A percentile compares a stretch with the other conserved stretches of the same genome.
phyloP scores from a whole-genome alignment of 2,113 vertebrate species.

The Syngnathoides biaculeatus region DNA sequence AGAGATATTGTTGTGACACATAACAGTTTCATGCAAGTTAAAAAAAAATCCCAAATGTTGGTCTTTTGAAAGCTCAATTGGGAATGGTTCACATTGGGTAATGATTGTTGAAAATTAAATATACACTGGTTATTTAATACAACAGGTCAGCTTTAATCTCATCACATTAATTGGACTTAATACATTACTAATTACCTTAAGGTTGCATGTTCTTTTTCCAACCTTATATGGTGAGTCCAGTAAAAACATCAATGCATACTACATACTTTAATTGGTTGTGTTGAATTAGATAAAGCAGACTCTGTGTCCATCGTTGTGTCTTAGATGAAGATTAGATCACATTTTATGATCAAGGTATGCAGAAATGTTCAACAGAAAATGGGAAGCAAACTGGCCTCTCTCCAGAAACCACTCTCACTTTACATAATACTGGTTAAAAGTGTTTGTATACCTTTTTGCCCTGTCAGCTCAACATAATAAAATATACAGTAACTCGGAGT shows the following conservation, averaged over 20 bases:
- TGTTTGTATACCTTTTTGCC: neutral
- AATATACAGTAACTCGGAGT: neutral
- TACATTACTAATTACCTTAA: neutral
- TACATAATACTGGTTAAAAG: neutral
- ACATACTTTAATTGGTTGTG: neutral
- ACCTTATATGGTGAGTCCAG: neutral
- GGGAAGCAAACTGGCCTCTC: neutral
- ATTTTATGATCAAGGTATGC: neutral
- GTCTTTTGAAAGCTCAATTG: neutral
- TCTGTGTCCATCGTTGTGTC: neutral
- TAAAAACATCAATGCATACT: neutral
- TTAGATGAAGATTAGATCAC: neutral
- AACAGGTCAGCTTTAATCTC: neutral
- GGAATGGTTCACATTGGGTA: neutral
- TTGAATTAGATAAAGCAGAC: neutral
- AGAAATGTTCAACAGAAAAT: neutral
- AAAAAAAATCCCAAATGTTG: neutral
- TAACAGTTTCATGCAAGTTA: neutral
- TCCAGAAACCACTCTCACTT: neutral
- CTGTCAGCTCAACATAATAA: neutral
- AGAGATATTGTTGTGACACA: neutral
- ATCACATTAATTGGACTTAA: neutral
- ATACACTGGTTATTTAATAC: neutral
- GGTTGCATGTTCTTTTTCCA: neutral
- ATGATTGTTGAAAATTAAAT: neutral